A percentile compares a stretch with the other conserved stretches of the same genome.
Evolutionary conservation across 2,113 vertebrate genomes (phyloP).

Genomic region (Pseudopipra pipra): DNA sequence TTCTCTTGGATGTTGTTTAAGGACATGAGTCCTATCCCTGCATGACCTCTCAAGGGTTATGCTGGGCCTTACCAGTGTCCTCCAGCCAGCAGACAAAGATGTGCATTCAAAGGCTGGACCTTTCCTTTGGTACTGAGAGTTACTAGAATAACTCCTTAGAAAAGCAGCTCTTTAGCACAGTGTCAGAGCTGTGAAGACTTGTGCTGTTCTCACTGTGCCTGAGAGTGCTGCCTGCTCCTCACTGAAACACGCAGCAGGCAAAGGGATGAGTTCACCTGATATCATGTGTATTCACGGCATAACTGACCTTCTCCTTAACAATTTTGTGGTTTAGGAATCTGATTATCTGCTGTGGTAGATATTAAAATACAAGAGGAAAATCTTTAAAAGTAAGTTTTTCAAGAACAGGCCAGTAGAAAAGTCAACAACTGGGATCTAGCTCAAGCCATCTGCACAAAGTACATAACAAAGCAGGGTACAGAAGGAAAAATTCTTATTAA

Average conservation of each 20-base stretch:
- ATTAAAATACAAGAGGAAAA: not conserved
- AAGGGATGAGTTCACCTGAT: not conserved
- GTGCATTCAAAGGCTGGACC: not conserved
- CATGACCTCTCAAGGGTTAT: not conserved
- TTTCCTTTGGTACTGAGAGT: not conserved
- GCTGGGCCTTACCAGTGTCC: not conserved
- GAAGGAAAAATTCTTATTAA: not conserved
- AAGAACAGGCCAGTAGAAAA: not conserved
- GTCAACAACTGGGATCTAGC: not conserved
- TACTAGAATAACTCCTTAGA: not conserved
- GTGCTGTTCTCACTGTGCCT: not conserved
- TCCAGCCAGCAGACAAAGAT: not conserved
- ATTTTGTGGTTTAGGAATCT: not conserved
- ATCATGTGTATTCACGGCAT: not conserved
- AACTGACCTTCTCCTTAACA: not conserved
- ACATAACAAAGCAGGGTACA: not conserved
- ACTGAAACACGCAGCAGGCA: rapidly evolving
- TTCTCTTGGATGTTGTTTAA: not conserved
- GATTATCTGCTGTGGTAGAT: not conserved
- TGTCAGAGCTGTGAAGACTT: not conserved
- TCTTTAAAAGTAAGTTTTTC: not conserved
- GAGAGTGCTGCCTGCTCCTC: not conserved
- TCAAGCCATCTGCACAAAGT: not conserved
- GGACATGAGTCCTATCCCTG: not conserved
- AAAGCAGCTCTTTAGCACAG: not conserved